Percentiles rank a stretch among this genome's conserved stretches.
phyloP scores from a whole-genome alignment of 2,113 vertebrate species.

The Callipepla californica region DNA sequence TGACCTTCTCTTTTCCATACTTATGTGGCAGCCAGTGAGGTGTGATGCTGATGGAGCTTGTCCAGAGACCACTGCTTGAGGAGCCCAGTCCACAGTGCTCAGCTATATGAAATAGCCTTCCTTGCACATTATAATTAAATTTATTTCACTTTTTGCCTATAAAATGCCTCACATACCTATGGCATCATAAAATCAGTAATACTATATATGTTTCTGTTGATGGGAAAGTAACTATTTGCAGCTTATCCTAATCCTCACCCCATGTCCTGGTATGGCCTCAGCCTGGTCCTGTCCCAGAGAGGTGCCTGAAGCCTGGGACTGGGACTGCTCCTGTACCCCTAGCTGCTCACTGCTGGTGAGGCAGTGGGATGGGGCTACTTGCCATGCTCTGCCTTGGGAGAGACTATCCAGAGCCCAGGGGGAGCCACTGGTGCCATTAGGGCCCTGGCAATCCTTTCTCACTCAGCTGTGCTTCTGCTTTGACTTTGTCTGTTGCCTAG shows the following conservation, averaged over 20 bases:
- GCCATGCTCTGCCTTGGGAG: fast-evolving
- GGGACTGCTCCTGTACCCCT: fast-evolving
- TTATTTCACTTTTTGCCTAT: background rate
- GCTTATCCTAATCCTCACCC: fast-evolving
- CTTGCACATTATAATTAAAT: background rate
- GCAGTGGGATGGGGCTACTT: background rate
- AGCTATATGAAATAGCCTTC: background rate
- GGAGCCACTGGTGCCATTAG: background rate
- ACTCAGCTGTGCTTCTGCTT: background rate
- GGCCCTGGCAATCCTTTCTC: fast-evolving
- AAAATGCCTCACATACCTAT: background rate
- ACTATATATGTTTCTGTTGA: background rate
- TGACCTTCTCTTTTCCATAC: background rate
- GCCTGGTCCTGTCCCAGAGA: fast-evolving
- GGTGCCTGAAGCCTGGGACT: fast-evolving
- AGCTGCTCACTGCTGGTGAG: background rate
- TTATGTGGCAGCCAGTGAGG: background rate
- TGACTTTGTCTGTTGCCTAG: background rate
- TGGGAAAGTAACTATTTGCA: background rate
- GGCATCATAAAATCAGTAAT: background rate
- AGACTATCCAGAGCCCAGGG: fast-evolving
- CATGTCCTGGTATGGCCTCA: background rate
- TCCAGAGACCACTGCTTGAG: background rate
- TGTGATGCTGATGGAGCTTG: background rate
- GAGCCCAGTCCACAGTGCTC: background rate